Conservation (phyloP, 2,888 invertebrate species). For the Craniophora ligustri region DNA sequence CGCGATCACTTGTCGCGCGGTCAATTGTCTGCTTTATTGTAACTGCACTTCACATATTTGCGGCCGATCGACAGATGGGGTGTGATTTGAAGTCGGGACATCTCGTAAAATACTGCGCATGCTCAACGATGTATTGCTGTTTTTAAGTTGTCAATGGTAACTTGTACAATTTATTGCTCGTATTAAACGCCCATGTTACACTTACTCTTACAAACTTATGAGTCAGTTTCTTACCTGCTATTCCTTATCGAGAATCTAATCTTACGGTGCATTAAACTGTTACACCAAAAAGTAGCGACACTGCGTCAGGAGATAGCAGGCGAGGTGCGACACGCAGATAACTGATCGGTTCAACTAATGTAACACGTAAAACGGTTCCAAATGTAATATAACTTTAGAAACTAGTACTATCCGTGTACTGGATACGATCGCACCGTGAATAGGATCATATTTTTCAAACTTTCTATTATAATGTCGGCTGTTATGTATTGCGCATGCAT, state of each 20-base stretch:
- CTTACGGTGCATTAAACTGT: too few species aligned
- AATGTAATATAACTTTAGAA: slow-evolving; percentile 12
- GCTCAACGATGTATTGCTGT: background rate
- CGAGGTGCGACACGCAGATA: background rate
- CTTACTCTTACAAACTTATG: too few species aligned
- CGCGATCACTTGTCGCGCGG: slow-evolving; percentile 59
- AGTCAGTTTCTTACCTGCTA: too few species aligned
- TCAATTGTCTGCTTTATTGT: slow-evolving; percentile 64
- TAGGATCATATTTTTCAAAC: slow-evolving; percentile 25
- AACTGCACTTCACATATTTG: slow-evolving; percentile 42
- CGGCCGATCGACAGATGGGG: slow-evolving; percentile 9
- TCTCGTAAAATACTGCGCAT: slow-evolving; percentile 9
- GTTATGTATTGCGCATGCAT: slow-evolving; percentile 1
- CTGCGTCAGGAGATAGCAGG: background rate
- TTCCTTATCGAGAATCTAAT: background rate
- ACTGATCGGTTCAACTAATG: background rate
- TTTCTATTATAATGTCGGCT: slow-evolving; percentile 22
- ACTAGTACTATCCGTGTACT: slow-evolving; percentile 6
- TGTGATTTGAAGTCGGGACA: slow-evolving; percentile 3
- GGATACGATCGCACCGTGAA: slow-evolving; percentile 14
- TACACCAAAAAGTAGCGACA: too few species aligned
- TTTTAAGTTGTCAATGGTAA: background rate
- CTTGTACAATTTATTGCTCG: too few species aligned
- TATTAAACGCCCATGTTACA: too few species aligned
- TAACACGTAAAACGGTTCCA: background rate